Evolutionary conservation across 1,140 invertebrate species (phyloP), one percentile per base, ranked within the genome.

Genomic region (Zaprionus camerounensis): DNA sequence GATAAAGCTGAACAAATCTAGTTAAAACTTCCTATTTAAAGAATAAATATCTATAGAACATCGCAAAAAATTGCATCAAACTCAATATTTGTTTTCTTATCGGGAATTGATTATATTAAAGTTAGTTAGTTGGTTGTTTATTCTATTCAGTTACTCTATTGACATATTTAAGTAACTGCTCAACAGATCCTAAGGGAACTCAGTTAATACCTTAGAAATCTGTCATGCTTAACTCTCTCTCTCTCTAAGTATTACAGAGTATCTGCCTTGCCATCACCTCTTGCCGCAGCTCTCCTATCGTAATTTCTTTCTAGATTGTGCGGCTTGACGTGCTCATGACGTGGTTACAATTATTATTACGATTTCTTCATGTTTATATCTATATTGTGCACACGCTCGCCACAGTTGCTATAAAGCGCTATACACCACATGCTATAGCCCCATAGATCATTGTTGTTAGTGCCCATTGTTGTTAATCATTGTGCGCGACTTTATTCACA

Each of bases 321-420:
- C 58, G 51, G 58, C 41, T 66, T 76, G 74, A 85, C 78, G 71
- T 88, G 84, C 81, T 55, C 78, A 80, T 88, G 86, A 88, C 85
- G 85, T 90, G 75, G 72, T 61, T 67, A 90, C 85, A 82, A 85
- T 88, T 88, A 84, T 79, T 88, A 90, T 81, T 84, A 76, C 78
- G 70, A 71, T 71, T 81, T 74, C 78, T 75, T 73, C 71, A 67
- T 63, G 63, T 77, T 68, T 55, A 68, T 77, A 24, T 51, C 46
- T 51, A 51, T 72, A 62, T 63, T 56, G 34, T 67, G 56, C 17
- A 15, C 22, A 15, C 22, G 41, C 41, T 46, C 5, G 15, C 38
- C 38, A n/a, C 5, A 41, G 38, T 55, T 2, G 51, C 44, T 20
- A 49, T 49, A 41, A 41, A 41, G 38, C 38, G 44, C n/a, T 20